Conservation (phyloP, 2,113 vertebrate species). For the Leucosticte australis region DNA sequence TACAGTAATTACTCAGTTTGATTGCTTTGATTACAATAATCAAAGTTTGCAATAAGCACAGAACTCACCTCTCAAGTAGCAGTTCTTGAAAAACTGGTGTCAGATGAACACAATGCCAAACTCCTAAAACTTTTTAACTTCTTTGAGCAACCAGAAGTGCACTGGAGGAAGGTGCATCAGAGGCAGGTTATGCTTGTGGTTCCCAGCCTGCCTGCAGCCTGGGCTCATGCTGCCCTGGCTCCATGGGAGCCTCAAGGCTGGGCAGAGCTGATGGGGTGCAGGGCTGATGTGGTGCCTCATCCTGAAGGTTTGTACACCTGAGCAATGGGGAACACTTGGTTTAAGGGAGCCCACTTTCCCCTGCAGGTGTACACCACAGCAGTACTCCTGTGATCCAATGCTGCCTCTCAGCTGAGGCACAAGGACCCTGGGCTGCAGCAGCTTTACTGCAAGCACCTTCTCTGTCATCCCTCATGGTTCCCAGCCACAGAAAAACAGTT, state of each 20-base stretch:
- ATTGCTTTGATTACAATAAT: background rate
- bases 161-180: background rate
- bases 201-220: background rate
- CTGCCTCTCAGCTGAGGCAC: background rate
- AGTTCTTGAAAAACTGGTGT: background rate
- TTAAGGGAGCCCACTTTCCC: background rate
- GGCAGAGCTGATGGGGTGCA: background rate
- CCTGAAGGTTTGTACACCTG: background rate
- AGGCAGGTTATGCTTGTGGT: accelerated
- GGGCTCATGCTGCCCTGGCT: background rate
- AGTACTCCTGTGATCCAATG: background rate
- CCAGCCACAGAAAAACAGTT: background rate
- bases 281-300: accelerated
- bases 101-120: background rate
- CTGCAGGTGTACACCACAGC: accelerated
- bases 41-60: background rate
- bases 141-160: background rate
- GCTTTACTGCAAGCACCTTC: background rate
- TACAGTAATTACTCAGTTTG: background rate
- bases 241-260: background rate
- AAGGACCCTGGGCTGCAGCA: background rate
- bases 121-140: background rate
- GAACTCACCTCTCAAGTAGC: background rate
- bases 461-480: background rate
- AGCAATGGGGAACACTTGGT: accelerated